phyloP scores from a whole-genome alignment of 2,888 invertebrate species.

The Meiosimyza decipiens region DNA sequence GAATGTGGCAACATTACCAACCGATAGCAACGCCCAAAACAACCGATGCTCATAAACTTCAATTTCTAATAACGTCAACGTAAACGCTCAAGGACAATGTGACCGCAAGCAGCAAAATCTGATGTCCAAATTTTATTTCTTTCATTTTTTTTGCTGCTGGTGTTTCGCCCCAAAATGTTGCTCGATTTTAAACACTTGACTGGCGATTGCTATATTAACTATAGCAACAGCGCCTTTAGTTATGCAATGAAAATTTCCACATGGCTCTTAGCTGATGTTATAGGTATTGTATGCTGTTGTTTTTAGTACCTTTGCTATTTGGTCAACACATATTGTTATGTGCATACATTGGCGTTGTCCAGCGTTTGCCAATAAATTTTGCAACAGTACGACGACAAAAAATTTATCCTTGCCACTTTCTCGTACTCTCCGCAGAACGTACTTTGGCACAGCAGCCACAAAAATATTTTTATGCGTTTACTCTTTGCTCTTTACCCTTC shows the following conservation, averaged over 20 bases:
- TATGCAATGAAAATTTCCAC: neutral
- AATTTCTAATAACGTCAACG: constrained; percentile 20
- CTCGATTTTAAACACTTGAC: constrained; percentile 1
- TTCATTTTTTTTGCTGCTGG: neutral
- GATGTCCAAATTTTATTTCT: neutral
- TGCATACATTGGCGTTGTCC: neutral
- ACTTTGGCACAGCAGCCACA: constrained; percentile 22
- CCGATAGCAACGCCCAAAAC: constrained; percentile 14
- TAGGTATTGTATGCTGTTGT: neutral
- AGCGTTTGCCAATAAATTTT: constrained; percentile 16
- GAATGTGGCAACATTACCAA: neutral
- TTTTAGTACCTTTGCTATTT: constrained; percentile 1
- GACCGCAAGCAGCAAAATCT: too few species aligned
- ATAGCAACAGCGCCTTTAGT: neutral
- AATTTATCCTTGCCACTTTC: too few species aligned
- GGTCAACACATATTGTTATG: constrained; percentile 13
- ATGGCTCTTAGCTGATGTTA: neutral
- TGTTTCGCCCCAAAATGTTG: neutral
- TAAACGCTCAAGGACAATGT: constrained; percentile 1
- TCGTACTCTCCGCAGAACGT: neutral
- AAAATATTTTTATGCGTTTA: constrained; percentile 20
- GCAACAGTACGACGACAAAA: neutral
- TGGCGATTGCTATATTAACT: constrained; percentile 23
- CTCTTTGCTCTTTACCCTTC: neutral
- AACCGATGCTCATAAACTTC: constrained; percentile 3